Evolutionary conservation across 2,113 vertebrate species (phyloP), one percentile per base, ranked within the genome.

Genomic region (Datnioides undecimradiatus): DNA sequence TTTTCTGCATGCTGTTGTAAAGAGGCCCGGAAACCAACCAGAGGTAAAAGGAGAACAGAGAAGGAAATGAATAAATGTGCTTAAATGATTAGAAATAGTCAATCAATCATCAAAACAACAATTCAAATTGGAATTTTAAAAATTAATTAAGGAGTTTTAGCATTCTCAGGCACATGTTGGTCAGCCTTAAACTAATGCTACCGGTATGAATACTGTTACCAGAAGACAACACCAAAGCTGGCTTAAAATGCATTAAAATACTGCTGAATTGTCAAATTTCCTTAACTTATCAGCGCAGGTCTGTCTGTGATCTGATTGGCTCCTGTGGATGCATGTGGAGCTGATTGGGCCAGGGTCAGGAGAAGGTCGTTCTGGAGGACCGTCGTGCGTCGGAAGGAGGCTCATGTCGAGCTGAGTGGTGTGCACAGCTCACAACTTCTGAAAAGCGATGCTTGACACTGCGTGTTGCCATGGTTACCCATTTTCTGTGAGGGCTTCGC

Each of bases 401-500:
- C 66, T 80, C 27, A 8, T 33, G 51, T 71, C 0, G 58, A 76
- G 34, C 59, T 23, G 43, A 68, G 63, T 69, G 69, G 8, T 57
- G 57, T 38, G n/a, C 46, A 57, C 67, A n/a, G 67, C 73, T 72
- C 52, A 33, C 68, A 54, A 73, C 71, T 84, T 80, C 82, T 34
- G 51, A 84, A 77, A 83, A 86, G 71, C 54, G 65, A 58, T 62
- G 81, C 87, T 82, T 90, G 71, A 58, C 40, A 69, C 57, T 12
- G 36, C 79, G 64, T 7, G 85, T 91, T 91, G 79, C 88, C 59
- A 85, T 90, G 87, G 87, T 82, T 65, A 90, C 87, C 40, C 29
- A 3, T 23, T 23, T 33, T 51, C 62, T 77, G 67, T 64, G 66
- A 65, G 59, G 64, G 58, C 58, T 25, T 31, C 5, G 6, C 33